These are phyloP conservation scores for Asbolus verrucosus DNA, from an alignment of 1,140 invertebrate species.

Conservation along the genomic window DNA sequence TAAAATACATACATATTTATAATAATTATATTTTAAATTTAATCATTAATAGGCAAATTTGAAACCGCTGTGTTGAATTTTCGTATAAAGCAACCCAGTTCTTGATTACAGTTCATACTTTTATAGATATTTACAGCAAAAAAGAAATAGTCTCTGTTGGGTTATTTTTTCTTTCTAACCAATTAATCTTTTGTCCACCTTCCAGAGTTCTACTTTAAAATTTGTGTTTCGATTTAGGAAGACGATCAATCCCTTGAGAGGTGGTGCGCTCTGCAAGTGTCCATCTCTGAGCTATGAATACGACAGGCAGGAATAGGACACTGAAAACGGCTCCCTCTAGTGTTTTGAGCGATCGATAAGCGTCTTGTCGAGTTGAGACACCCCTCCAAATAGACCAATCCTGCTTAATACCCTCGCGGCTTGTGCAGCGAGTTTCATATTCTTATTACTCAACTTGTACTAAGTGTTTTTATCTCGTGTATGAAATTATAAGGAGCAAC, in stretches of 20 bases:
- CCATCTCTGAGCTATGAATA: no score
- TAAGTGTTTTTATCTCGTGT: constrained; percentile 27
- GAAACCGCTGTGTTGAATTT: no score
- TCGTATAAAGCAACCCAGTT: no score
- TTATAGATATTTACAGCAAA: no score
- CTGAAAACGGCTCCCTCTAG: constrained; percentile 16
- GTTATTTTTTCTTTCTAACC: no score
- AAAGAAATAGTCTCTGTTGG: no score
- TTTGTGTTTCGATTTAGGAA: neutral
- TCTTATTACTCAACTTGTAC: constrained; percentile 32
- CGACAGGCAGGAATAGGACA: neutral
- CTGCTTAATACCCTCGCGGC: constrained; percentile 20
- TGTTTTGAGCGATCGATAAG: constrained; percentile 18
- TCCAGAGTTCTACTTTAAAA: no score
- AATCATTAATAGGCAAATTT: no score
- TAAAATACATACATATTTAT: no score
- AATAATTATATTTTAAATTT: no score
- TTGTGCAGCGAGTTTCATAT: constrained; percentile 15
- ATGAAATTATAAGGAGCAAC: constrained; percentile 3
- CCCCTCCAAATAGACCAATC: constrained; percentile 31
- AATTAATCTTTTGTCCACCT: no score
- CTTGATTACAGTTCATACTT: no score
- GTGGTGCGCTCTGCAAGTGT: neutral
- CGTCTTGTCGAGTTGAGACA: constrained; percentile 11
- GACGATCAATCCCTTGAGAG: neutral